These are phyloP conservation scores for Spilosoma lubricipeda DNA, from an alignment of 2,888 invertebrate species.

Conservation along the genomic window DNA sequence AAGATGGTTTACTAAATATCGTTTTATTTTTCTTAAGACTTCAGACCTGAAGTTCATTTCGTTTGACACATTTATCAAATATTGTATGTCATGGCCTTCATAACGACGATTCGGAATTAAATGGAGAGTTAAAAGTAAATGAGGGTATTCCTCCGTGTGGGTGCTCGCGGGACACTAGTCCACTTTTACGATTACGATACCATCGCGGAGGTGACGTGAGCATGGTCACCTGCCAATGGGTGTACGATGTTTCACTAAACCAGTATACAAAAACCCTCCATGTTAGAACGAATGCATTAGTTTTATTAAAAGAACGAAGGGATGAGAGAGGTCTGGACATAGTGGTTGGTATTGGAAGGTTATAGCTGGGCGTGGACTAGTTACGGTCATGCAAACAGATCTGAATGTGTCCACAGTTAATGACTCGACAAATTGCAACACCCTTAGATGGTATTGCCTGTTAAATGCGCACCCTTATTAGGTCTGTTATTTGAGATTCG, in stretches of 20 bases:
- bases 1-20: constrained; percentile 43
- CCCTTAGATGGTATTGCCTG: constrained; percentile 70
- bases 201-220: constrained; percentile 75
- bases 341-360: constrained; percentile 64
- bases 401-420: constrained; percentile 75
- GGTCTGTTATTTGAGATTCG: constrained; percentile 54
- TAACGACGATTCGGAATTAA: constrained; percentile 37
- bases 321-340: constrained; percentile 53
- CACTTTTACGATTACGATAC: constrained; percentile 73
- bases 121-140: constrained; percentile 39
- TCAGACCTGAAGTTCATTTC: constrained; percentile 46
- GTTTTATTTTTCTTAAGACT: constrained; percentile 55
- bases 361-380: constrained; percentile 75
- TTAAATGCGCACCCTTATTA: constrained; percentile 72
- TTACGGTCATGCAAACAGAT: constrained; percentile 81
- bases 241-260: constrained; percentile 59
- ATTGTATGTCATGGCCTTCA: constrained; percentile 34
- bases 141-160: constrained; percentile 63
- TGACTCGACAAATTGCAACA: constrained; percentile 79
- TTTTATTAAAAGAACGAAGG: constrained; percentile 35
- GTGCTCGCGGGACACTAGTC: constrained; percentile 69
- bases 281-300: constrained; percentile 26
- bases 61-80: constrained; percentile 36
- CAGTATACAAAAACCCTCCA: constrained; percentile 59
- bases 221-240: constrained; percentile 75